Conservation (phyloP, 2,797 vertebrate species). For the Tamandua tetradactyla region DNA sequence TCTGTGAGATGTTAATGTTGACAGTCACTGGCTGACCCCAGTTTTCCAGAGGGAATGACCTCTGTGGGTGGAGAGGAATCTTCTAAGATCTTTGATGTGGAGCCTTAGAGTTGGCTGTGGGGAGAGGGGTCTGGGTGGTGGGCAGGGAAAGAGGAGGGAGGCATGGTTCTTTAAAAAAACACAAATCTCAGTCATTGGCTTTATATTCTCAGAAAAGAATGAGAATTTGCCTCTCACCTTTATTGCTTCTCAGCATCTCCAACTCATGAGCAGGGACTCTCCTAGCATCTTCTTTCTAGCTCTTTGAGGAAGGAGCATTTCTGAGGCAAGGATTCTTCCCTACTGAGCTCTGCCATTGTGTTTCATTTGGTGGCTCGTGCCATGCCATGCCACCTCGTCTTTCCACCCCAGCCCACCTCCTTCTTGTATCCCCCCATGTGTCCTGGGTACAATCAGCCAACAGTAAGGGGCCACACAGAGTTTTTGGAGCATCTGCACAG, state of each 20-base stretch:
- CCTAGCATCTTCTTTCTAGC: background rate
- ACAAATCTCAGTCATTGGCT: background rate
- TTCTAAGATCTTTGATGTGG: background rate
- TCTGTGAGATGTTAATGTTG: background rate
- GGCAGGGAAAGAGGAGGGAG: background rate
- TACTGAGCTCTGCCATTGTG: rapidly evolving
- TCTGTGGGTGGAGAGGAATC: background rate
- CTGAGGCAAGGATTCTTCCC: too few relatives aligned
- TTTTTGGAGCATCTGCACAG: background rate
- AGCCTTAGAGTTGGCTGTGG: too few relatives aligned
- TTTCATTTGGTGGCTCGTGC: background rate
- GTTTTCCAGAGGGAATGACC: background rate
- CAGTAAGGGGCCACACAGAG: background rate
- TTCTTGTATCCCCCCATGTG: background rate
- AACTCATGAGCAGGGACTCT: too few relatives aligned
- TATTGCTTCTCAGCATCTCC: background rate
- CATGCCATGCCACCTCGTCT: rapidly evolving
- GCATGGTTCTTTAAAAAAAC: background rate
- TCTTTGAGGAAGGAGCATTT: rapidly evolving
- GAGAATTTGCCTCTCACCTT: background rate
- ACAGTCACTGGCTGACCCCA: background rate
- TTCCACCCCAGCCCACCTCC: background rate
- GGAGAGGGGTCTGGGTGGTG: background rate
- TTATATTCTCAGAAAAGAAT: background rate
- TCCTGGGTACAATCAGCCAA: background rate